These are phyloP conservation scores for Vireo altiloquus DNA, from an alignment of 2,113 vertebrate species.

Conservation along the genomic window DNA sequence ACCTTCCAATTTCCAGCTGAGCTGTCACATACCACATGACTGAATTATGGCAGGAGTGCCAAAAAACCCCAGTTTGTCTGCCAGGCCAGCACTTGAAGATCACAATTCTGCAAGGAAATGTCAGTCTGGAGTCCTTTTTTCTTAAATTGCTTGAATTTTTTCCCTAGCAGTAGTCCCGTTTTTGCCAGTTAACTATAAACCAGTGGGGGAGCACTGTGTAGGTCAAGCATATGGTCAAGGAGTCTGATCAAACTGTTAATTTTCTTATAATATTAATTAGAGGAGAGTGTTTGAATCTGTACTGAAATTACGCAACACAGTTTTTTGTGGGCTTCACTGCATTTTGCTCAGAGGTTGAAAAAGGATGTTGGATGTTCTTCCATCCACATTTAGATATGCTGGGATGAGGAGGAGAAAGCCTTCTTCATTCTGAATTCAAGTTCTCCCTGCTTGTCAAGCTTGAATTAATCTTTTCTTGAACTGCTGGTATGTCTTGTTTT, in stretches of 20 bases:
- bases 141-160: neutral
- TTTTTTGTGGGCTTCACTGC: neutral
- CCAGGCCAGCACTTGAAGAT: neutral
- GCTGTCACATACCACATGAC: neutral
- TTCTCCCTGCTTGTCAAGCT: neutral
- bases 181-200: neutral
- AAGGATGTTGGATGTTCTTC: neutral
- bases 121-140: neutral
- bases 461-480: neutral
- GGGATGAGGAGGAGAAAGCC: neutral
- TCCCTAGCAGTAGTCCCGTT: neutral
- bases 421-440: neutral
- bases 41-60: neutral
- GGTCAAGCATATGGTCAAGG: neutral
- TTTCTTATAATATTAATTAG: neutral
- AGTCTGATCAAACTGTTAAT: neutral
- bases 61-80: neutral
- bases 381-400: neutral
- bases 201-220: neutral
- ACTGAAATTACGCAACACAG: neutral
- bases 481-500: neutral
- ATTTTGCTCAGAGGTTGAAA: neutral
- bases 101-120: neutral
- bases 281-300: neutral
- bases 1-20: neutral